Percentiles rank a stretch among this genome's conserved stretches.
Conservation (phyloP, 2,797 vertebrate genomes). For the Crypturellus tataupa region DNA sequence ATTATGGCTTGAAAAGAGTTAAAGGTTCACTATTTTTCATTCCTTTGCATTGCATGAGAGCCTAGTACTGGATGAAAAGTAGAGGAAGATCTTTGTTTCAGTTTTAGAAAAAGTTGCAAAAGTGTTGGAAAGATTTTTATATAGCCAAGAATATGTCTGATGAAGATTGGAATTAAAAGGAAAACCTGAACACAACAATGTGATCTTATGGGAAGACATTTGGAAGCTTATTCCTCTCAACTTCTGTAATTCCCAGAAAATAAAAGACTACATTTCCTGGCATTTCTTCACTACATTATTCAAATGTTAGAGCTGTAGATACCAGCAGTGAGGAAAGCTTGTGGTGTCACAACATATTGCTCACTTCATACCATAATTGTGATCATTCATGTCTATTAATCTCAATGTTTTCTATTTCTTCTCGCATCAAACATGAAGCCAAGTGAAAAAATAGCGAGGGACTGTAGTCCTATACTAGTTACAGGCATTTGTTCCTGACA, state of each 20-base stretch:
- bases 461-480: background rate
- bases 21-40: background rate
- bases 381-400: background rate
- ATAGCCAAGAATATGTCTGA: background rate
- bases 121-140: background rate
- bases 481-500: background rate
- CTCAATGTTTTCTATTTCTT: background rate
- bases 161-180: background rate
- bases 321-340: background rate
- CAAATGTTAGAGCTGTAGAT: background rate
- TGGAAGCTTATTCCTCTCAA: background rate
- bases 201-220: background rate
- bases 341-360: background rate
- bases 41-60: background rate
- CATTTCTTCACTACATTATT: background rate
- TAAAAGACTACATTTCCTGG: background rate
- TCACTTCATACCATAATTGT: background rate
- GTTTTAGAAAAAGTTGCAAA: background rate
- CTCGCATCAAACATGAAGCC: background rate
- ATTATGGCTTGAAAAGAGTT: background rate
- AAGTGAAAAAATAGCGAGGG: background rate
- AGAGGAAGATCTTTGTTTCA: background rate
- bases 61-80: background rate
- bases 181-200: background rate
- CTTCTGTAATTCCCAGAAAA: background rate